Conservation (phyloP, 1,140 invertebrate genomes). For the Neoseiulus cucumeris region DNA sequence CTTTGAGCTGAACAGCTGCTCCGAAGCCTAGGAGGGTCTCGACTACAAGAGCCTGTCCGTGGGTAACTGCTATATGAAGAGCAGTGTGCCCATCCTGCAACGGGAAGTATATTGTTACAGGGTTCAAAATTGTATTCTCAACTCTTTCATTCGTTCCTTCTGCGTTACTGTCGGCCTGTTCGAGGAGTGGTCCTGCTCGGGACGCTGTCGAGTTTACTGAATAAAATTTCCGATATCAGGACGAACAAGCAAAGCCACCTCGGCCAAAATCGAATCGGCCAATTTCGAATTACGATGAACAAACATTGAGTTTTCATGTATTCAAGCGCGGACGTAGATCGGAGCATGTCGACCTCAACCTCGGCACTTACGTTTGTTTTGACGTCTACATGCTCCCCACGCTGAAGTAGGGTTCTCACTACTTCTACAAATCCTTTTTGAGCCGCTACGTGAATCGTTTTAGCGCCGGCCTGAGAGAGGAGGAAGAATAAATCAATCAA, state of each 20-base stretch:
- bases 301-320: too few relatives aligned
- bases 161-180: too few relatives aligned
- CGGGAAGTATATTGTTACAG: not conserved
- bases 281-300: too few relatives aligned
- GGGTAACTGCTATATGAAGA: slow-evolving; percentile 94
- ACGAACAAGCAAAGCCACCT: too few relatives aligned
- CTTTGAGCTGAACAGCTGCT: slow-evolving; percentile 84
- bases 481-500: slow-evolving; percentile 11
- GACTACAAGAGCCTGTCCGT: slow-evolving; percentile 80
- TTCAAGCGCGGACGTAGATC: too few relatives aligned
- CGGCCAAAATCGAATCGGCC: too few relatives aligned
- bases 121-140: not conserved
- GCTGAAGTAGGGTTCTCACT: slow-evolving; percentile 79
- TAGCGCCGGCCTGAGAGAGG: slow-evolving; percentile 45
- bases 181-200: too few relatives aligned
- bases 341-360: too few relatives aligned
- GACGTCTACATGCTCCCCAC: slow-evolving; percentile 86
- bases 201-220: too few relatives aligned
- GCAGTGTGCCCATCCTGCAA: slow-evolving; percentile 89
- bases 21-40: slow-evolving; percentile 89
- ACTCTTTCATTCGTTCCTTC: not conserved
- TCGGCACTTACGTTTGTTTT: slow-evolving; percentile 62
- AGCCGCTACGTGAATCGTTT: slow-evolving; percentile 78
- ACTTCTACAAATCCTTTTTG: slow-evolving; percentile 85
- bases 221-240: too few relatives aligned